Evolutionary conservation across 2,888 invertebrate genomes (phyloP).

Genomic region (Cheiracanthium punctorium): DNA sequence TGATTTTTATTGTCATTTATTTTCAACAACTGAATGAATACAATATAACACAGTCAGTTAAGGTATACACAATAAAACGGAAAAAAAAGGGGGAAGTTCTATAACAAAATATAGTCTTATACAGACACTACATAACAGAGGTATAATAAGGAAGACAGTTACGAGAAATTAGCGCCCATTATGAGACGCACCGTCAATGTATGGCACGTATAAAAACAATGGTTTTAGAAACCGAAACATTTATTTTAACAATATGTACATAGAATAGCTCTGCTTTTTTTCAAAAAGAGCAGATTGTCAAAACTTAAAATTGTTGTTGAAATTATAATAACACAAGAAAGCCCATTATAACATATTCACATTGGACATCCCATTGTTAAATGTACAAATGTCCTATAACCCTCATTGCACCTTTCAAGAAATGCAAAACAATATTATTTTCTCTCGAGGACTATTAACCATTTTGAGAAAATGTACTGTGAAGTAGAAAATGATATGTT

Average conservation of each 20-base stretch:
- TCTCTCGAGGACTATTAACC: too few relatives aligned
- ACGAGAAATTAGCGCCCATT: conserved; percentile 24
- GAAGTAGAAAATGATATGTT: too few relatives aligned
- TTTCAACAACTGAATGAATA: not conserved
- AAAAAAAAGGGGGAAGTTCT: conserved; percentile 17
- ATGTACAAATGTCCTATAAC: too few relatives aligned
- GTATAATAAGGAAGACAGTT: conserved; percentile 25
- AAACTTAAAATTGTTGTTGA: conserved; percentile 15
- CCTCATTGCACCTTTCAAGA: too few relatives aligned
- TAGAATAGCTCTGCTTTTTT: conserved; percentile 53
- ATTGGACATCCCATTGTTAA: conserved; percentile 8
- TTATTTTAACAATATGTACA: conserved; percentile 45
- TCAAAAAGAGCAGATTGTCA: conserved; percentile 54
- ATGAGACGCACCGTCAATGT: conserved; percentile 35
- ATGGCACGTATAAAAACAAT: conserved; percentile 36
- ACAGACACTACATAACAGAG: conserved; percentile 50
- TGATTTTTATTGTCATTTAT: too few relatives aligned
- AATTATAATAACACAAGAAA: not conserved
- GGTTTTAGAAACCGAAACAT: conserved; percentile 26
- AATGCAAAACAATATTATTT: too few relatives aligned
- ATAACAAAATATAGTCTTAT: conserved; percentile 48
- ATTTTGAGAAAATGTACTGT: too few relatives aligned
- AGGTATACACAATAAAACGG: conserved; percentile 16
- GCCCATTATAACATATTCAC: not conserved
- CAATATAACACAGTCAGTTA: not conserved